Base-by-base conservation (phyloP, 2,888 invertebrate genomes). In the Dioctria rufipes region DNA sequence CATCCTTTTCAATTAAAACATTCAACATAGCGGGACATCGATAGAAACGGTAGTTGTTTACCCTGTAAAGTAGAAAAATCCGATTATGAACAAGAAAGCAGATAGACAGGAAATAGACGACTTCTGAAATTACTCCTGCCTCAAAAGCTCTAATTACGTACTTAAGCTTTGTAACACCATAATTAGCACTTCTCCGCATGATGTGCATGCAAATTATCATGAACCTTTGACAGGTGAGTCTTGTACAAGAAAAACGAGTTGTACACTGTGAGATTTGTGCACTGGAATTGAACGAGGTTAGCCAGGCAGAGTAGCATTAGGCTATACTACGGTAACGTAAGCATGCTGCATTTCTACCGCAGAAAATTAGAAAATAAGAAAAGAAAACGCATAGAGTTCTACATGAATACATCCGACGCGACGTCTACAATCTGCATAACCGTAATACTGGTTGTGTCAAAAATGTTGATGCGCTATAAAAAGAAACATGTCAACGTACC, bases 231-330 rank as follows among this genome's bases (percentile, higher is more conserved):
- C 73, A 73, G 60, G 73, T 73, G 73, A 39, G n/a, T 58, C 13
- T 25, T 9, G 42, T 67, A 40, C 54, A 60, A 73, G 73, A 73
- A 73, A 73, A 73, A 73, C 73, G 54, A 40, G 73, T 73, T 73
- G 73, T 11, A 25, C 73, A 61, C 4, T 61, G 61, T 61, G 61
- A 39, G 51, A 69, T 69, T 39, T 46, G 39, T 43, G 39, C 69
- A 69, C 69, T 11, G 37, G 37, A 67, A 67, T 67, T 67, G 67
- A 67, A 46, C 67, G 67, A 46, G 46, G 67, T 67, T 67, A 67
- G 43, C 46, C 25, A n/a, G 5, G 11, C 58, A 13, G 11, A 13
- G 51, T 49, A 11, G 51, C 11, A 51, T 51, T 2, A 51, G 11
- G 51, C 6, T 51, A 51, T 51, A 51, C 51, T 11, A 11, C 51